Base-by-base conservation (phyloP, 2,888 invertebrate genomes). In the Hypolimnas misippus region DNA sequence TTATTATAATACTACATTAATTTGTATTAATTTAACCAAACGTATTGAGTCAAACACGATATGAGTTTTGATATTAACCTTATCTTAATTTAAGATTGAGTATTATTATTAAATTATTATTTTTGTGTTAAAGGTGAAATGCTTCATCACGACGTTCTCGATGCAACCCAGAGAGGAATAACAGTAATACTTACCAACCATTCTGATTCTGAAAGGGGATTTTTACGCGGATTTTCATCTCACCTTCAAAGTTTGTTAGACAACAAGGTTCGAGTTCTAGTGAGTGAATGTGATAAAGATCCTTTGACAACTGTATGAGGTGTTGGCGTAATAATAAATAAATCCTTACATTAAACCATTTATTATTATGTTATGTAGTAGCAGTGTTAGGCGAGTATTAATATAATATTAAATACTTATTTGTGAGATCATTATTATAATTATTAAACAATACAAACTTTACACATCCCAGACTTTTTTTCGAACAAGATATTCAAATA, bases 161-260 rank as follows among this genome's bases (percentile, higher is more conserved):
- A 98, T 76, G 97, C 97, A 0, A 93, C 95, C 21, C 97, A 97
- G 74, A 94, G 93, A 58, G 96, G 96, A 29, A 93, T 93, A 14
- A 94, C 95, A 61, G 98, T 98, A 0, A 95, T 98, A 75, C 90
- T 98, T 16, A 97, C 97, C 68, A 98, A 98, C 83, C 98, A 99
- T 84, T 97, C 97, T 40, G 97, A 98, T 87, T 97, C 98, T 0
- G 99, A 99, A 84, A 93, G 98, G 66, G 98, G 98, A 4, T 99
- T 95, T 81, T 89, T 98, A 4, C 89, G 86, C 42, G 84, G 84
- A 8, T 96, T 98, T 68, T 79, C 86, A 17, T 66, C 74, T 0
- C 72, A 88, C 68, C 78, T 93, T 66, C 70, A 77, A 52, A 69
- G 70, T 63, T 73, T 78, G 70, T 74, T 93, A 62, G 83, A 93